These are phyloP conservation scores for Thysanoteuthis rhombus DNA, from an alignment of 2,888 invertebrate species.

Conservation along the genomic window DNA sequence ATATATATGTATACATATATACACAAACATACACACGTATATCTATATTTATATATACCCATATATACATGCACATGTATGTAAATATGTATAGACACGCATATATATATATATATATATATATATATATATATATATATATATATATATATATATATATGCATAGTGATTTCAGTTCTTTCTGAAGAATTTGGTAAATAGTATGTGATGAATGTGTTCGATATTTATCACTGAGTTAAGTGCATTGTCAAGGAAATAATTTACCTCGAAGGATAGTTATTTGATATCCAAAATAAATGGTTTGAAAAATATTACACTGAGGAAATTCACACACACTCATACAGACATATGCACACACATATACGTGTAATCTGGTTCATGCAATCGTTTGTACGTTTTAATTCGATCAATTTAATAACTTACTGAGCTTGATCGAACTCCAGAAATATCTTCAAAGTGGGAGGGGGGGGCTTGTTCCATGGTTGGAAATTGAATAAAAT, in stretches of 20 bases:
- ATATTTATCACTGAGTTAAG: too few relatives aligned
- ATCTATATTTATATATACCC: background rate
- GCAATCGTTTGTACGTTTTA: background rate
- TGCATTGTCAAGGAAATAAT: too few relatives aligned
- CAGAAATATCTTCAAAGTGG: background rate
- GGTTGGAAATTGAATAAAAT: background rate
- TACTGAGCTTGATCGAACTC: background rate
- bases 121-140: background rate
- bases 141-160: background rate
- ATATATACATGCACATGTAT: background rate
- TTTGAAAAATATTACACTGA: too few relatives aligned
- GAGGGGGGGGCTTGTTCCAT: background rate
- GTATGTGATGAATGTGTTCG: too few relatives aligned
- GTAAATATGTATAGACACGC: background rate
- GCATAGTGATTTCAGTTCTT: too few relatives aligned
- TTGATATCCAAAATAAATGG: too few relatives aligned
- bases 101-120: background rate
- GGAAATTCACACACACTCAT: too few relatives aligned
- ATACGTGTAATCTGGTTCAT: background rate
- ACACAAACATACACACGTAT: slow-evolving; percentile 1
- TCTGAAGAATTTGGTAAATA: too few relatives aligned
- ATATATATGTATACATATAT: slow-evolving; percentile 19
- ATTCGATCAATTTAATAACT: background rate
- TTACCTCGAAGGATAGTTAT: too few relatives aligned
- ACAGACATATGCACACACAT: background rate